Evolutionary conservation across 2,113 vertebrate genomes (phyloP), one percentile per base, ranked within the genome.

Genomic region (Chloropsis hardwickii): DNA sequence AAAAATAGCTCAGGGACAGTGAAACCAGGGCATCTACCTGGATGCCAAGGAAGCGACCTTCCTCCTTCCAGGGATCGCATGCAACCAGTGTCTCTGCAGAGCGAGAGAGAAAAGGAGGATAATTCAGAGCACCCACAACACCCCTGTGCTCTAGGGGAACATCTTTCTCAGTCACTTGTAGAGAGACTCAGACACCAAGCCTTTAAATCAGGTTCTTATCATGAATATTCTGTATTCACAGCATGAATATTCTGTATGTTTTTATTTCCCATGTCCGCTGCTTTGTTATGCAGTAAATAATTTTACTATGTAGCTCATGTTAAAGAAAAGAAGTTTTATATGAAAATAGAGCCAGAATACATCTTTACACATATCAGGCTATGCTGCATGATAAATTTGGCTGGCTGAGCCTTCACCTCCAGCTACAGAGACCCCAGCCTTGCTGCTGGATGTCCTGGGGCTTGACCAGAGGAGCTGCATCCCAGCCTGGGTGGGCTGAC

Each of bases 1-100:
- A 83, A 81, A 92, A 94, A 95, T 74, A 84, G 28, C 56, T 28
- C 48, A 65, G 82, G 47, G 91, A 47, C 65, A n/a, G 54, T 11
- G 14, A 91, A 91, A 77, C 11, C 80, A 57, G 69, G 35, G 66
- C 78, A 62, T 53, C 60, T 84, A 93, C 67, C 67, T 83, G 70
- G 47, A 85, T 44, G 74, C 23, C 23, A 33, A 39, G 57, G 29
- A 62, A 42, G 60, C 0, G 1, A 39, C 14, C 70, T 76, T 2
- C 48, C 61, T 81, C 81, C 73, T 91, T 70, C 60, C 64, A 62
- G 73, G 65, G 60, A 42, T 74, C 60, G 35, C 22, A 24, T 4
- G 40, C 56, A 78, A 66, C 47, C 50, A 18, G 56, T 45, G 65
- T 50, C 24, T 53, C 73, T 81, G 78, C 73, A 81, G 64, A 73